A percentile compares a stretch with the other conserved stretches of the same genome.
Evolutionary conservation across 2,113 vertebrate species (phyloP).

Genomic region (Neodon shergylaensis): DNA sequence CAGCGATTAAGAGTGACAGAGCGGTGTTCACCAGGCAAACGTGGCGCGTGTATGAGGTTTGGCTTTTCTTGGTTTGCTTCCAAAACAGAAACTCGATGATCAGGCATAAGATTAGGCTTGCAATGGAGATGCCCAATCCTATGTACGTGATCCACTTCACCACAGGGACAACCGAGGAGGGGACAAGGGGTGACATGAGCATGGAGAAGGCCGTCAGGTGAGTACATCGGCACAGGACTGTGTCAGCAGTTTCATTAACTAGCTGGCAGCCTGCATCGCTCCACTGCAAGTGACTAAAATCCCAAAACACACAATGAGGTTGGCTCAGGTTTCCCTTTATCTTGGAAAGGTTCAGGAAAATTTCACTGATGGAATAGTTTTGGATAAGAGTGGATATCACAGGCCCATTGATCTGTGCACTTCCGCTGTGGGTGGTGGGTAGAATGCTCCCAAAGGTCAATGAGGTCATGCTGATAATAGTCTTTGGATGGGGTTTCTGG

Average conservation of each 20-base stretch:
- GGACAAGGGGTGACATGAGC: constrained; percentile 85
- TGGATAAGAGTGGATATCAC: constrained; percentile 82
- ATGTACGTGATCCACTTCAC: constrained; percentile 86
- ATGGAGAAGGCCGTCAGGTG: constrained; percentile 92
- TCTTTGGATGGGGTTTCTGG: not conserved
- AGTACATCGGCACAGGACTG: constrained; percentile 84
- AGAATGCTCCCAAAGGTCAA: constrained; percentile 84
- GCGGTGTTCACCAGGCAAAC: constrained; percentile 89
- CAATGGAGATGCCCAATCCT: constrained; percentile 87
- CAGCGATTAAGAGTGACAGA: constrained; percentile 87
- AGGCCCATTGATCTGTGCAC: constrained; percentile 77
- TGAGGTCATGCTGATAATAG: constrained; percentile 85
- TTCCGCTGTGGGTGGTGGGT: constrained; percentile 62
- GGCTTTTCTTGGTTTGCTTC: constrained; percentile 86
- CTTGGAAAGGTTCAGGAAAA: constrained; percentile 83
- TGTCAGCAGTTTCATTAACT: constrained; percentile 60
- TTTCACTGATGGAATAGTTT: constrained; percentile 40
- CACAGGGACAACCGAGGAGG: not conserved
- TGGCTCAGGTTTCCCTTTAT: constrained; percentile 76
- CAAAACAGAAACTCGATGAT: constrained; percentile 87
- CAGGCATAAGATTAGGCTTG: constrained; percentile 86
- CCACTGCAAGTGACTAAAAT: constrained; percentile 85
- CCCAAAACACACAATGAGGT: constrained; percentile 90
- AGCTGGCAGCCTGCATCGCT: constrained; percentile 83
- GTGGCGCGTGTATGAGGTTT: constrained; percentile 88